phyloP scores from a whole-genome alignment of 2,113 vertebrate genomes.

The Centropus unirufus region DNA sequence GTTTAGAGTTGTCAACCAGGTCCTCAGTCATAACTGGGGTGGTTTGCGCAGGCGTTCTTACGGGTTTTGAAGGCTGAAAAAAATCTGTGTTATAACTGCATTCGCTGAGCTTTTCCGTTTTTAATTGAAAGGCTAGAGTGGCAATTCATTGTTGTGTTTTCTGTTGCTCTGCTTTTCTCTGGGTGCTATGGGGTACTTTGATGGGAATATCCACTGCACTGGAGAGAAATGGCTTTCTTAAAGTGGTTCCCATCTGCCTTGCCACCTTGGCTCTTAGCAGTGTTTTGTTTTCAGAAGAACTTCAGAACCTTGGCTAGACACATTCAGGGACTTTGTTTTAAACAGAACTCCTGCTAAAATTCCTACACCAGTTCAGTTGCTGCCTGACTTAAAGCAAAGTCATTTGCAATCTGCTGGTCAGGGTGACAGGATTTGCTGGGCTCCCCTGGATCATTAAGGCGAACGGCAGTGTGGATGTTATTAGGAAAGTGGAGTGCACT shows the following conservation, averaged over 20 bases:
- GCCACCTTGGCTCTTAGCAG: neutral
- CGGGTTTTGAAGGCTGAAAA: neutral
- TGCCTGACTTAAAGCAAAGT: neutral
- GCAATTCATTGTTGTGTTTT: neutral
- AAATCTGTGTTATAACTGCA: neutral
- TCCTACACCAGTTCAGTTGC: neutral
- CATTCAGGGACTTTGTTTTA: neutral
- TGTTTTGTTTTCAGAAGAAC: neutral
- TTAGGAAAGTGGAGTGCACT: neutral
- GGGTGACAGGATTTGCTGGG: neutral
- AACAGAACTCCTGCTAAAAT: neutral
- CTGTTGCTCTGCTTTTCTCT: neutral
- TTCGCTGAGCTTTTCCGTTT: neutral
- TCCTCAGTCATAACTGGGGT: neutral
- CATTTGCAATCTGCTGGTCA: neutral
- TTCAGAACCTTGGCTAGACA: neutral
- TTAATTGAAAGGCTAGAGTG: neutral
- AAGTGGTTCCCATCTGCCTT: neutral
- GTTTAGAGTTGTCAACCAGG: neutral
- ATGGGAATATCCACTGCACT: neutral
- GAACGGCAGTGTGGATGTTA: neutral
- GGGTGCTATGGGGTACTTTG: neutral
- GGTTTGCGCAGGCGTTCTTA: neutral
- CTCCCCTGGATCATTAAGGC: neutral
- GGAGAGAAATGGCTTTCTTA: neutral